These are phyloP conservation scores for Vanacampus margaritifer DNA, from an alignment of 2,113 vertebrate species.

Conservation along the genomic window DNA sequence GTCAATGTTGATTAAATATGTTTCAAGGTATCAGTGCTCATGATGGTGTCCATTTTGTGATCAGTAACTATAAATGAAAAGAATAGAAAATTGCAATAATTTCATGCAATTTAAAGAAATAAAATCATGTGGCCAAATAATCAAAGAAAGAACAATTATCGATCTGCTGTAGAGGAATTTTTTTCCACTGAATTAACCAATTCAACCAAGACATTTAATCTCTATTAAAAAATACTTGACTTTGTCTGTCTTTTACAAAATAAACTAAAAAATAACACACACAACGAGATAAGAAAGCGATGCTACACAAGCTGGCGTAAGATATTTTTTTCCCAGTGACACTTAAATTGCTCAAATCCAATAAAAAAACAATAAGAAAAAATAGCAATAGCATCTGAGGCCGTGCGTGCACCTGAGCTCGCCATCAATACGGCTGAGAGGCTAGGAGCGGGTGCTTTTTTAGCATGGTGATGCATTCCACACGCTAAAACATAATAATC, in stretches of 20 bases:
- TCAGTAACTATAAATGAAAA: too few relatives aligned
- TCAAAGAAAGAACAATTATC: not conserved
- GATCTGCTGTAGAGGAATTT: not conserved
- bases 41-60: too few relatives aligned
- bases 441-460: slow-evolving; percentile 45
- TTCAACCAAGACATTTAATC: not conserved
- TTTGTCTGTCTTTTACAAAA: not conserved
- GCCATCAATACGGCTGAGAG: slow-evolving; percentile 27
- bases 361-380: slow-evolving; percentile 65
- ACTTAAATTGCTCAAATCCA: slow-evolving; percentile 11
- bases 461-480: slow-evolving; percentile 41
- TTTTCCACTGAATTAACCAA: not conserved
- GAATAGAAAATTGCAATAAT: too few relatives aligned
- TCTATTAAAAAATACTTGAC: not conserved
- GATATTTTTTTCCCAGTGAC: slow-evolving; percentile 7
- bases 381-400: slow-evolving; percentile 55
- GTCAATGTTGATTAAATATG: not conserved
- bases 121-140: not conserved
- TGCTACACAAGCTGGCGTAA: slow-evolving; percentile 1
- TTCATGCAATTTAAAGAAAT: too few relatives aligned
- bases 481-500: slow-evolving; percentile 55
- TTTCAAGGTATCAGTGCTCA: too few relatives aligned
- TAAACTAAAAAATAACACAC: not conserved
- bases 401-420: slow-evolving; percentile 36
- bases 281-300: not conserved